Evolutionary conservation across 2,113 vertebrate genomes (phyloP), one percentile per base, ranked within the genome.

Genomic region (Proterorhinus semilunaris): DNA sequence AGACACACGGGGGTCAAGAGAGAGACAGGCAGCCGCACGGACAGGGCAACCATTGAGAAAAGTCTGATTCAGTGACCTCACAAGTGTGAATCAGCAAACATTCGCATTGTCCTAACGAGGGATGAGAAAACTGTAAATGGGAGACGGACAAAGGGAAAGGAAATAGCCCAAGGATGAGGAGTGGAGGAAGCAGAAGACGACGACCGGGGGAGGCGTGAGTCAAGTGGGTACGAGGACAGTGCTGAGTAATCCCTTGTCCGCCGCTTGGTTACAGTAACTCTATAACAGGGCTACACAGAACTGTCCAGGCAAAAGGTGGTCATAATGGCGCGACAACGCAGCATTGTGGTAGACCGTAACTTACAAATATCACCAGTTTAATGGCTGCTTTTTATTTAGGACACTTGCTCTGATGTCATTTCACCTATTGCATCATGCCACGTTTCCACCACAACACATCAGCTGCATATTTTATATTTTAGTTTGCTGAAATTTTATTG

Each of bases 1-100:
- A n/a, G 49, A 69, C 64, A 68, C 69, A 65, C 17, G 1, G 12
- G 65, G 71, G 48, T 50, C 59, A 27, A 68, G 65, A 47, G 42
- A 77, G 65, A 62, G 81, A 75, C 69, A 72, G 75, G 51, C 86
- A 52, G 66, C 58, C 6, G 59, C 55, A 80, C 65, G 76, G 81
- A 91, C 86, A 91, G 79, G 74, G 78, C 68, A 51, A 62, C 82
- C 66, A 87, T 92, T 92, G 84, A 92, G 57, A 1, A 36, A 76
- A 52, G 79, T 73, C 72, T 81, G 83, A 89, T 86, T 92, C 88
- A 90, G 82, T 74, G 72, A 81, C 78, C 85, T 52, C 57, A 76
- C 61, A 89, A 72, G 74, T 75, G 87, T 91, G 91, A 93, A 90
- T 92, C 90, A 92, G 86, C 81, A 89, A 88, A 89, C 81, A 78